Evolutionary conservation across 2,113 vertebrate species (phyloP).

Genomic region (Emydocephalus ijimae): DNA sequence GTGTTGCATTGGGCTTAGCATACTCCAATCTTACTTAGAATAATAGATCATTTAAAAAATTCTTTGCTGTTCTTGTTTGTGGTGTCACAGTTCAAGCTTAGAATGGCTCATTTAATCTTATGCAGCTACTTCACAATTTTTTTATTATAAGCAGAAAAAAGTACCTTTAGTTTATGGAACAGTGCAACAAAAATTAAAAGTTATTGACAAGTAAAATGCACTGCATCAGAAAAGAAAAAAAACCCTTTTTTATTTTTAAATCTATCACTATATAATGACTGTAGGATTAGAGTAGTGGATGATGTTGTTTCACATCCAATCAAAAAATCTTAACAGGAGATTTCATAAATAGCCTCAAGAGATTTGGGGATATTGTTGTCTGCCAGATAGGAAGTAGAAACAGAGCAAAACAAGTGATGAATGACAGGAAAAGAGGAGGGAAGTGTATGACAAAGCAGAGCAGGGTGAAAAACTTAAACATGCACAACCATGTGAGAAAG

Average conservation of each 20-base stretch:
- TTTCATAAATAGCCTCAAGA: not conserved
- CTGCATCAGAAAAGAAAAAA: not conserved
- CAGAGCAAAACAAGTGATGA: not conserved
- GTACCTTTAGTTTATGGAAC: not conserved
- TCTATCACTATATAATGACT: not conserved
- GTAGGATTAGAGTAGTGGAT: not conserved
- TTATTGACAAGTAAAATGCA: not conserved
- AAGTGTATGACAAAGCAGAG: not conserved
- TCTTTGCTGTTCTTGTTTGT: not conserved
- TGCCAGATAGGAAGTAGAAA: conserved; percentile 3
- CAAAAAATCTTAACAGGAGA: not conserved
- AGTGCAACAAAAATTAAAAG: not conserved
- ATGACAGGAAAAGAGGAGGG: not conserved
- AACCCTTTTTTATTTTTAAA: not conserved
- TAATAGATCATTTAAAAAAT: not conserved
- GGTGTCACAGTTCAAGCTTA: not conserved
- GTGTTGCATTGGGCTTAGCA: not conserved
- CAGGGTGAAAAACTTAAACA: not conserved
- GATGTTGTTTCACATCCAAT: not conserved
- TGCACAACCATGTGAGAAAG: not conserved
- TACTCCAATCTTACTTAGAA: not conserved
- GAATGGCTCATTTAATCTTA: not conserved
- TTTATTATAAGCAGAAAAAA: not conserved
- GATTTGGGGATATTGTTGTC: not conserved
- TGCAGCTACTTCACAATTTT: not conserved